Percentiles rank a stretch among this genome's conserved stretches.
phyloP scores from a whole-genome alignment of 2,797 vertebrate species.

The Ptychobarbus kaznakovi region DNA sequence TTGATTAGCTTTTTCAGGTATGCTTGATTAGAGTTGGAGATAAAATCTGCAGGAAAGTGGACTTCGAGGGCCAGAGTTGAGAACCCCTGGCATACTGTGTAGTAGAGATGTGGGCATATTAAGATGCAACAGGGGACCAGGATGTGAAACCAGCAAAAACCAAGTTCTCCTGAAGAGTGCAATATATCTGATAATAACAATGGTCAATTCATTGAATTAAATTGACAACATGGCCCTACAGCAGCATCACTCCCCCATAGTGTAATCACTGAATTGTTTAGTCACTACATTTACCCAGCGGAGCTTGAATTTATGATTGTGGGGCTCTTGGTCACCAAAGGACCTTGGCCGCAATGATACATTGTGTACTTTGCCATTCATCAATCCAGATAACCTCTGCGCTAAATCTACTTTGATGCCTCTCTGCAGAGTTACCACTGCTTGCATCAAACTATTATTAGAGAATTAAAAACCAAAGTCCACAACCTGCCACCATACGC shows the following conservation, averaged over 20 bases:
- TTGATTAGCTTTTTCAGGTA: too few species aligned
- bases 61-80: too few species aligned
- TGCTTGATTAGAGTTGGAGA: too few species aligned
- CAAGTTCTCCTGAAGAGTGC: neutral
- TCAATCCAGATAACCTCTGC: neutral
- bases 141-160: neutral
- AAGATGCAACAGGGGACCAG: neutral
- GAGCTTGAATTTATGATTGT: constrained; percentile 2
- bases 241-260: neutral
- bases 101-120: neutral
- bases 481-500: neutral
- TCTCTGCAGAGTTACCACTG: neutral
- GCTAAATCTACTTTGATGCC: neutral
- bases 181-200: neutral
- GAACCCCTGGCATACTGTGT: neutral
- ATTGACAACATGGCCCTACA: neutral
- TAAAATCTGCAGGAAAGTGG: too few species aligned
- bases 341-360: neutral
- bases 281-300: neutral
- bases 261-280: neutral
- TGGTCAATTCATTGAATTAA: neutral
- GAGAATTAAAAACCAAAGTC: neutral
- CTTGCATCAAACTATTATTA: neutral
- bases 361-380: neutral
- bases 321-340: neutral